These are phyloP conservation scores for Phaonia tiefii DNA, from an alignment of 2,888 invertebrate genomes.

Conservation along the genomic window DNA sequence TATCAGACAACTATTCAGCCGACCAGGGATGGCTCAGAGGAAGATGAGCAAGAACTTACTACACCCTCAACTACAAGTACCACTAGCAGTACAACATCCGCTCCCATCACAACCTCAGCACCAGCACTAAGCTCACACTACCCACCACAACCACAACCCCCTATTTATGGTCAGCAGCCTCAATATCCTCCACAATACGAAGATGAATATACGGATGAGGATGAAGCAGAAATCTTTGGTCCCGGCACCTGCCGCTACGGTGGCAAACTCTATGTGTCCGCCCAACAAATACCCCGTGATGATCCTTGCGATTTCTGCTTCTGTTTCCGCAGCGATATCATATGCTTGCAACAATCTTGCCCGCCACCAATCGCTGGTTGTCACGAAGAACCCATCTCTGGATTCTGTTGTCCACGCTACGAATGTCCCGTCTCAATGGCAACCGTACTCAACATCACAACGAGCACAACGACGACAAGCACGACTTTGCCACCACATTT, in stretches of 20 bases:
- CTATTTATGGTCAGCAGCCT: slow-evolving; percentile 74
- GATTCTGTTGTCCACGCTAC: slow-evolving; percentile 96
- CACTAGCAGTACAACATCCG: slow-evolving; percentile 68
- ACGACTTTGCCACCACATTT: slow-evolving; percentile 92
- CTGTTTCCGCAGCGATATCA: slow-evolving; percentile 97
- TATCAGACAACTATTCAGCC: slow-evolving; percentile 43
- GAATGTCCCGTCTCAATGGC: slow-evolving; percentile 96
- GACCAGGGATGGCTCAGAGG: slow-evolving; percentile 21
- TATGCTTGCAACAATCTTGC: slow-evolving; percentile 96
- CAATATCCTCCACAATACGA: slow-evolving; percentile 79
- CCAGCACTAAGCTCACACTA: slow-evolving; percentile 72
- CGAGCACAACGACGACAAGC: slow-evolving; percentile 93
- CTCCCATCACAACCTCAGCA: slow-evolving; percentile 71
- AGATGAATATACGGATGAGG: slow-evolving; percentile 85
- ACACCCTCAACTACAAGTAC: slow-evolving; percentile 62
- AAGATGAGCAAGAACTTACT: slow-evolving; percentile 55
- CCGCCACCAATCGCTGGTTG: slow-evolving; percentile 96
- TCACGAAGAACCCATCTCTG: slow-evolving; percentile 94
- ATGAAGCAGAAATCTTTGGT: slow-evolving; percentile 89
- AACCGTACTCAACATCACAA: slow-evolving; percentile 89
- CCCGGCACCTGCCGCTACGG: slow-evolving; percentile 96
- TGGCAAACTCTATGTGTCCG: slow-evolving; percentile 95
- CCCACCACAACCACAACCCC: slow-evolving; percentile 74
- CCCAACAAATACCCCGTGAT: slow-evolving; percentile 96
- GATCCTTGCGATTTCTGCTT: slow-evolving; percentile 98